Conservation (phyloP, 2,888 invertebrate genomes). For the Desoria tigrina region DNA sequence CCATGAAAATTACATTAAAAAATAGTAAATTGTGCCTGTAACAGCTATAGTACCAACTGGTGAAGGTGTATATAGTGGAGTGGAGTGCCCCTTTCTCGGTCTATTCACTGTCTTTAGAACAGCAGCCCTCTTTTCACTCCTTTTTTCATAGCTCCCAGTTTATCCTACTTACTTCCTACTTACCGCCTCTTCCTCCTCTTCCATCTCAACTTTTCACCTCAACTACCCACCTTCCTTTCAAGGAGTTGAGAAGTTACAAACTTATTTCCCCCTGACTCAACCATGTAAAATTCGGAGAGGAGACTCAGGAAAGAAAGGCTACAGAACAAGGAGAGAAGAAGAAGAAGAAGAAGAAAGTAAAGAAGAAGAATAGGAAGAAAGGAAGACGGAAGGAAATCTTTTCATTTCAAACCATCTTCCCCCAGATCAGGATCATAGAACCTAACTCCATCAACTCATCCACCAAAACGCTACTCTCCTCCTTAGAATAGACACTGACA, state of each 20-base stretch:
- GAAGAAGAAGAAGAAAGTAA: conserved; percentile 1
- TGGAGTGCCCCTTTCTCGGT: no score
- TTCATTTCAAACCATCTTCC: conserved; percentile 18
- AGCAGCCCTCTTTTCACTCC: no score
- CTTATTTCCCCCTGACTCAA: background rate
- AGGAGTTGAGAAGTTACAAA: conserved; percentile 15
- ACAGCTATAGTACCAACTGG: no score
- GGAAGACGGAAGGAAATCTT: conserved; percentile 15
- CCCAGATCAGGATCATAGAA: background rate
- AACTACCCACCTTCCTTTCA: conserved; percentile 13
- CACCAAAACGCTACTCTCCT: no score
- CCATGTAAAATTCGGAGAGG: no score
- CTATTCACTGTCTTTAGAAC: no score
- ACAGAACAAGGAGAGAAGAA: conserved; percentile 2
- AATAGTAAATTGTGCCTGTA: no score
- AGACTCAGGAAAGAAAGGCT: no score
- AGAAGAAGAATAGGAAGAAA: background rate
- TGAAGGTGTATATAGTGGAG: no score
- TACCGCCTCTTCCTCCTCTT: background rate
- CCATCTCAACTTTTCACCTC: conserved; percentile 23
- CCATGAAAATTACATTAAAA: no score
- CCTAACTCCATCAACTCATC: no score
- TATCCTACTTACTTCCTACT: background rate
- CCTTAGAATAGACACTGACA: no score
- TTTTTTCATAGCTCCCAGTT: background rate